Base-by-base conservation (phyloP, 2,888 invertebrate genomes). In the Eupithecia centaureata region DNA sequence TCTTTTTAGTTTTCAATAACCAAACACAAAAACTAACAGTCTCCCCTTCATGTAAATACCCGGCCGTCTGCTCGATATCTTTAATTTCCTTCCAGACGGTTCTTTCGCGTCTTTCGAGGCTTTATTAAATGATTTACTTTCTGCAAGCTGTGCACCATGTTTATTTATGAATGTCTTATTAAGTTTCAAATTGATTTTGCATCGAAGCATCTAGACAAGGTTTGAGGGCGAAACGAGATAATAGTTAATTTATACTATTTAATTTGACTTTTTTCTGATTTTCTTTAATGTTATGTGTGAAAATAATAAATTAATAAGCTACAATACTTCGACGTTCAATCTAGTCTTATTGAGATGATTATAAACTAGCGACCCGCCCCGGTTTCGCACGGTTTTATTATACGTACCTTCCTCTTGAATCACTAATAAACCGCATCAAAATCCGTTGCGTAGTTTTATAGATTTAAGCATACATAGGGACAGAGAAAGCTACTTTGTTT, bases 1-100 rank as follows among this genome's bases (percentile, higher is more conserved):
- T 27, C 5, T 27, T 52, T 15, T 12, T 15, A 52, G 7, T 52
- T 52, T 27, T 15, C 5, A 52, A 47, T 22, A 27, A 27, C 27
- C 7, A 52, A 25, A 15, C 15, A 56, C 25, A 56, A 15, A 28
- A 56, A 28, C n/a, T 30, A 27, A 35, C 59, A 47, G 57, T 33
- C 47, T 18, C 51, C 38, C 18, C n/a, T n/a, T 63, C 67, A 72
- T 59, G 66, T 66, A 65, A 72, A 74, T 61, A 69, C 51, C 22
- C 30, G 42, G 61, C 42, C 56, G 47, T 57, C 61, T 51, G 61
- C 69, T 33, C 74, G 52, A 68, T 69, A 76, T 66, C 71, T 72
- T 73, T 76, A 73, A 77, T 76, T 77, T 78, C 67, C 72, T 73
- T 72, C 65, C 68, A 72, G 68, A 71, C 73, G 70, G 72, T 75